Conservation (phyloP, 2,888 invertebrate species). For the Aspidiotus rigidus region DNA sequence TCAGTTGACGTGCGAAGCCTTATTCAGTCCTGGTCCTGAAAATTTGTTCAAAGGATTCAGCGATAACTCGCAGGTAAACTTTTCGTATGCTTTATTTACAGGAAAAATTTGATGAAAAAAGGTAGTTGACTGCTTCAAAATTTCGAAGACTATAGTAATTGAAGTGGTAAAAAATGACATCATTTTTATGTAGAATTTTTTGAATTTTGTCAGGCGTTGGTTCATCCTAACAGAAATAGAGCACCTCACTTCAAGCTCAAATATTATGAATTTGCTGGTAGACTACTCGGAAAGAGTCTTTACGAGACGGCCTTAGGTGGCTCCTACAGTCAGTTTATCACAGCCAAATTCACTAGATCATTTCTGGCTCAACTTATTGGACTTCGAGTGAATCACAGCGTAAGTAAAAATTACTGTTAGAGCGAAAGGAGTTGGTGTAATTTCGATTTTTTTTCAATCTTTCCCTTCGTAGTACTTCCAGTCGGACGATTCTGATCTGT, state of each 20-base stretch:
- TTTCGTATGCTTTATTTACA: not conserved
- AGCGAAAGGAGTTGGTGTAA: not conserved
- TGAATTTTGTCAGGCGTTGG: conserved; percentile 52
- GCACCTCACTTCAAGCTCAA: conserved; percentile 69
- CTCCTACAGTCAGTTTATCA: conserved; percentile 71
- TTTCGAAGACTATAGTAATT: not conserved
- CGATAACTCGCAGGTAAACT: conserved; percentile 47
- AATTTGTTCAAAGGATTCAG: conserved; percentile 76
- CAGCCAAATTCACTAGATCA: conserved; percentile 80
- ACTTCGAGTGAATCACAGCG: conserved; percentile 83
- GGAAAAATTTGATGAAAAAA: too few relatives aligned
- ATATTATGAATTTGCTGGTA: conserved; percentile 87
- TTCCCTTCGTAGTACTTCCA: conserved; percentile 72
- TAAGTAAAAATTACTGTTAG: conserved; percentile 42
- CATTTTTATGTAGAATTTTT: not conserved
- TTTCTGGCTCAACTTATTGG: conserved; percentile 92
- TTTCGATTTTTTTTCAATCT: not conserved
- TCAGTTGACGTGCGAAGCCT: conserved; percentile 72
- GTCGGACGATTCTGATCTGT: conserved; percentile 89
- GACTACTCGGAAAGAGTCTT: conserved; percentile 86
- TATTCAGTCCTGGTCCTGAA: conserved; percentile 70
- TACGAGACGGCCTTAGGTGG: conserved; percentile 88
- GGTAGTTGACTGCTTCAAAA: too few relatives aligned
- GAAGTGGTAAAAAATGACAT: too few relatives aligned
- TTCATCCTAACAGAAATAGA: conserved; percentile 74